Conservation (phyloP, 1,140 invertebrate species). For the Ceratosolen solmsi region DNA sequence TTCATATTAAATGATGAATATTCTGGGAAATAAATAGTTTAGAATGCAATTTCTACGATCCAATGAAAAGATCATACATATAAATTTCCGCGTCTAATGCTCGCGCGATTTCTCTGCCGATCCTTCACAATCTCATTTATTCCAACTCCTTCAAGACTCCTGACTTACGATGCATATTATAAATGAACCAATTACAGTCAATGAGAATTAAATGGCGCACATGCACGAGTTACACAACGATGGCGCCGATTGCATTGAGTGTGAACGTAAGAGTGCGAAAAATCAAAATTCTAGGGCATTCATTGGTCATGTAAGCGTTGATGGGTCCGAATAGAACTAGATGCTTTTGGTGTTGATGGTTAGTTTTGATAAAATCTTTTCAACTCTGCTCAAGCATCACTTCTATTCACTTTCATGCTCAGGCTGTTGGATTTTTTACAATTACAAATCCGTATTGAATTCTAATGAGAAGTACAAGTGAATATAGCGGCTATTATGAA, state of each 20-base stretch:
- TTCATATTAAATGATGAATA: background rate
- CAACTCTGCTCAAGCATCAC: no score
- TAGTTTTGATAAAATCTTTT: background rate
- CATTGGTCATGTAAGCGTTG: slow-evolving; percentile 3
- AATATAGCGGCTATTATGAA: no score
- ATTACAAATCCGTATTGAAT: background rate
- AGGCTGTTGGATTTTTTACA: background rate
- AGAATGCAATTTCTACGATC: background rate
- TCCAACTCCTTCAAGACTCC: slow-evolving; percentile 12
- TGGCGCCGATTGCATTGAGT: slow-evolving; percentile 10
- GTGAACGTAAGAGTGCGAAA: background rate
- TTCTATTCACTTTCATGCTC: background rate
- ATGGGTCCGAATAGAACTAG: background rate
- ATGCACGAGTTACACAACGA: background rate
- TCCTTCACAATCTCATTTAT: slow-evolving; percentile 5
- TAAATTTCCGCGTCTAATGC: background rate
- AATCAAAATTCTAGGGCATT: slow-evolving; percentile 34
- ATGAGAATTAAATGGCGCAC: slow-evolving; percentile 32
- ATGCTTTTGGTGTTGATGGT: background rate
- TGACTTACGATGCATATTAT: slow-evolving; percentile 38
- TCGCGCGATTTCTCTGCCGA: slow-evolving; percentile 16
- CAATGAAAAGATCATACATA: background rate
- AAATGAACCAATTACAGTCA: slow-evolving; percentile 45
- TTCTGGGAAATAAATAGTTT: background rate
- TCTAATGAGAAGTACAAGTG: background rate